Conservation (phyloP, 2,888 invertebrate genomes). For the Drosophila austrosaltans region DNA sequence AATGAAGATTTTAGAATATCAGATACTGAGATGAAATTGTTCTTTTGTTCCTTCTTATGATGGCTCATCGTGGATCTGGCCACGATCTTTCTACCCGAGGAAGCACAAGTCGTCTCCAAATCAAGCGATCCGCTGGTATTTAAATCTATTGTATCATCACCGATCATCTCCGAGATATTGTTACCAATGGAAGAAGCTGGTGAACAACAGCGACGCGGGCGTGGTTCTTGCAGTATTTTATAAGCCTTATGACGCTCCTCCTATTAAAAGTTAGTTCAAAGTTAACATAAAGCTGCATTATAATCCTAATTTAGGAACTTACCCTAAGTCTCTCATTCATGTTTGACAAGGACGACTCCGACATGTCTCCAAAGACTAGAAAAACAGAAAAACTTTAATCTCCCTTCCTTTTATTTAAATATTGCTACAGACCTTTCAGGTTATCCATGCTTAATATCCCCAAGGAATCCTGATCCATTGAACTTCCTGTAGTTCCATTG, state of each 20-base stretch:
- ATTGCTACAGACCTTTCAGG: conserved; percentile 57
- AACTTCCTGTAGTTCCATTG: conserved; percentile 28
- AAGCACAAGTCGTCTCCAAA: conserved; percentile 48
- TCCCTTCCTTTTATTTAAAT: not conserved
- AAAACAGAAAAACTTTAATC: not conserved
- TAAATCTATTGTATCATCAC: conserved; percentile 81
- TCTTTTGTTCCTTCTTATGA: not conserved
- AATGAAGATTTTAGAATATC: conserved; percentile 82
- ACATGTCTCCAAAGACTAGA: conserved; percentile 77
- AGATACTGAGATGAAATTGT: conserved; percentile 68
- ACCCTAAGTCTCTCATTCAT: conserved; percentile 70
- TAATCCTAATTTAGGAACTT: conserved; percentile 15
- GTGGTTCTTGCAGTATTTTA: conserved; percentile 70
- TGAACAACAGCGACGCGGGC: conserved; percentile 3
- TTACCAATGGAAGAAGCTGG: conserved; percentile 50
- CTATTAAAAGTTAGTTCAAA: conserved; percentile 24
- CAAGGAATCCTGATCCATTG: conserved; percentile 61
- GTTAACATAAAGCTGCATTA: not conserved
- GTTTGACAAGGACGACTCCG: conserved; percentile 46
- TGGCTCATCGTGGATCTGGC: conserved; percentile 79
- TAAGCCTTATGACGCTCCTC: conserved; percentile 74
- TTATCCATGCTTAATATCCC: conserved; percentile 76
- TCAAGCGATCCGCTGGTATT: conserved; percentile 66
- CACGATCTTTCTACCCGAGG: conserved; percentile 74
- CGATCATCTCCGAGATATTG: conserved; percentile 81